Base-by-base conservation (phyloP, 1,140 invertebrate species). In the Uloborus diversus region DNA sequence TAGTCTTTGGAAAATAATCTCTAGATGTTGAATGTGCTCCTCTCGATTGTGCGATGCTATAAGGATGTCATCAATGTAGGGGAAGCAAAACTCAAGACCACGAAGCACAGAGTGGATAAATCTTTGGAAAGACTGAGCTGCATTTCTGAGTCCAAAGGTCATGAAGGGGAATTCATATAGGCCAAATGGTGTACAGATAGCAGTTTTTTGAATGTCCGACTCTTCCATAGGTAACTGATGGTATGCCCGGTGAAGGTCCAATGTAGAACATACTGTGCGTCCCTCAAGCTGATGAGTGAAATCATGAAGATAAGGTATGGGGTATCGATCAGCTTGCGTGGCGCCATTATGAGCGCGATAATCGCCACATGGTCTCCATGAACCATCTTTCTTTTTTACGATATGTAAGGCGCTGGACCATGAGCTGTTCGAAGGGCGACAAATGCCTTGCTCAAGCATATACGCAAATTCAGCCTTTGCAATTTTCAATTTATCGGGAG, bases 71-170 rank as follows among this genome's bases (percentile, higher is more conserved):
- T 80, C 53, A 0, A 90, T 57, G 64, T 80, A 73, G 2, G 17
- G 13, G 28, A 80, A 61, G 47, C 56, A 47, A 32, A 69, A 80
- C 11, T 80, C 56, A 17, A 80, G 32, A 9, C 84, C 86, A 23
- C 85, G 76, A 1, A 88, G 82, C 1, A 89, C 84, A n/a, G 84
- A 32, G 81, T 89, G 85, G 59, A 91, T 89, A 20, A 87, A 86
- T 11, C 89, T 70, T 81, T 90, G 88, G 81, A 89, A 90, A 23
- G 85, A 84, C 23, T 85, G 81, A 14, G 86, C 85, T 25, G 86
- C 85, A 81, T 88, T 88, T 17, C 69, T 66, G 13, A 89, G 79
- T 47, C 89, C 89, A 82, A 89, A 89, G 11, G 85, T 85, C 85
- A 89, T 57, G 49, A 32, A 17, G 3, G 53, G 30, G 17, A 71